Evolutionary conservation across 2,888 invertebrate genomes (phyloP).

Genomic region (Yponomeuta cagnagella): DNA sequence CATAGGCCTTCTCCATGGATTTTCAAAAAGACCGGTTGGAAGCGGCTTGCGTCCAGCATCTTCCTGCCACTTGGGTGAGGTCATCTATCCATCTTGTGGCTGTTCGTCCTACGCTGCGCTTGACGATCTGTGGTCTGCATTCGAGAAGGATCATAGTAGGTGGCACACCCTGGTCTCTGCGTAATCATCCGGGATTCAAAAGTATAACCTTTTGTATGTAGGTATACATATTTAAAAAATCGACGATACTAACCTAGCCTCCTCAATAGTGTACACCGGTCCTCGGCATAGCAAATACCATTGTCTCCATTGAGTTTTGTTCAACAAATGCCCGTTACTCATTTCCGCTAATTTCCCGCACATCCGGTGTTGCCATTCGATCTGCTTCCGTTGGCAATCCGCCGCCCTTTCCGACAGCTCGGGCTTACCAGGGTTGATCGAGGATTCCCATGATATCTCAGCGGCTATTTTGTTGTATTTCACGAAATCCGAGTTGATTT

Average conservation of each 20-base stretch:
- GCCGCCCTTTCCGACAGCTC: slow-evolving; percentile 35
- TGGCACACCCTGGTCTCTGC: too few species aligned
- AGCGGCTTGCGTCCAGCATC: too few species aligned
- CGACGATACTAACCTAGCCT: slow-evolving; percentile 65
- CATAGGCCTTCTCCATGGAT: too few species aligned
- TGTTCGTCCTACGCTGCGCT: too few species aligned
- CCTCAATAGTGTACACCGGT: slow-evolving; percentile 71
- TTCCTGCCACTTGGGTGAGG: too few species aligned
- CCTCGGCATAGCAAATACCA: slow-evolving; percentile 79
- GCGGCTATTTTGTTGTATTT: slow-evolving; percentile 50
- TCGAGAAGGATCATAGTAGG: too few species aligned
- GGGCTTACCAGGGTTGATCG: slow-evolving; percentile 40
- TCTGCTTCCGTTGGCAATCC: slow-evolving; percentile 38
- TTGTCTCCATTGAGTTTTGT: slow-evolving; percentile 64
- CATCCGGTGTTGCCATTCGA: slow-evolving; percentile 45
- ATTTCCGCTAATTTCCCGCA: slow-evolving; percentile 42
- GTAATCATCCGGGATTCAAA: too few species aligned
- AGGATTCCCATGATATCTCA: slow-evolving; percentile 55
- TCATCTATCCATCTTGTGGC: too few species aligned
- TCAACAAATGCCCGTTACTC: slow-evolving; percentile 35
- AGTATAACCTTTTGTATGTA: too few species aligned
- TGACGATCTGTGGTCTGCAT: too few species aligned
- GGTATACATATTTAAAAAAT: not conserved
- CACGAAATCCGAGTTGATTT: slow-evolving; percentile 43
- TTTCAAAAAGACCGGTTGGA: too few species aligned